Conservation (phyloP, 2,113 vertebrate genomes). For the Microcebus tavaratra region DNA sequence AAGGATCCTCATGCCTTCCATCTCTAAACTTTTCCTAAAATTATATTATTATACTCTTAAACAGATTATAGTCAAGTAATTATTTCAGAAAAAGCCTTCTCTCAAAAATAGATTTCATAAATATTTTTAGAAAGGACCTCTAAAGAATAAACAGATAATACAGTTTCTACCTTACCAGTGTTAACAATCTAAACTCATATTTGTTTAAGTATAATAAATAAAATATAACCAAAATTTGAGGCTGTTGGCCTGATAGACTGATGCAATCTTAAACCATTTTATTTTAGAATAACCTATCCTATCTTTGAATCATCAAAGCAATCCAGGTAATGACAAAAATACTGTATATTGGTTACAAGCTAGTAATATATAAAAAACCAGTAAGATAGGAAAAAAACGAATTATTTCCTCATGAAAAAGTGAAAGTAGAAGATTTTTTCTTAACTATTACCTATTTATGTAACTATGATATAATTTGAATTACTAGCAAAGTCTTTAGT, state of each 20-base stretch:
- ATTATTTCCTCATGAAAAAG: neutral
- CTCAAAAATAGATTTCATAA: neutral
- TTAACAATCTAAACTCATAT: neutral
- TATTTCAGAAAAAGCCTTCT: neutral
- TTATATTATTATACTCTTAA: neutral
- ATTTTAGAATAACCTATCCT: neutral
- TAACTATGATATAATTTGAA: neutral
- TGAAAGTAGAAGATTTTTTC: neutral
- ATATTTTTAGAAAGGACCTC: neutral
- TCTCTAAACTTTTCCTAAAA: neutral
- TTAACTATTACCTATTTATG: neutral
- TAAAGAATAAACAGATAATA: neutral
- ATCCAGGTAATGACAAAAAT: neutral
- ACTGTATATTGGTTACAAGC: neutral
- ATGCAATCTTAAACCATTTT: neutral
- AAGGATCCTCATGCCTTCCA: neutral
- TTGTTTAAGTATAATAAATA: neutral
- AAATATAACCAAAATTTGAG: neutral
- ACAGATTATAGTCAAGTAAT: neutral
- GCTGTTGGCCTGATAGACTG: neutral
- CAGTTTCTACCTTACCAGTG: neutral
- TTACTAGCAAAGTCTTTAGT: neutral
- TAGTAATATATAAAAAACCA: neutral
- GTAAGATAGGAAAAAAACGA: neutral
- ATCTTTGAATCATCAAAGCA: neutral